Evolutionary conservation across 2,888 invertebrate species (phyloP).

Genomic region (Phengaris arion): DNA sequence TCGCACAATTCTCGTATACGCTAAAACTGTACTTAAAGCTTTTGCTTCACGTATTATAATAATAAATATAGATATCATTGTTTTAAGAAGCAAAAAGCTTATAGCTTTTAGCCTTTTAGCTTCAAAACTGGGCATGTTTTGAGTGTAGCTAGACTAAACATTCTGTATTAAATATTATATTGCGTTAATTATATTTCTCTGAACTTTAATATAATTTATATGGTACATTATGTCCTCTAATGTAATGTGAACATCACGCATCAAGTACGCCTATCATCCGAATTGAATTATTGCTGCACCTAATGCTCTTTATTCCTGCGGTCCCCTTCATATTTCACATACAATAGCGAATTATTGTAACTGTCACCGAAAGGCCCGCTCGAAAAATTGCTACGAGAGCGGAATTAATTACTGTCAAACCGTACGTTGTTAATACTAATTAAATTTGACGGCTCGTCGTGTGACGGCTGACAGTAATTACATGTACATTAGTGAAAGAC

Average conservation of each 20-base stretch:
- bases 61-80: no score
- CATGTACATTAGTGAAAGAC: background rate
- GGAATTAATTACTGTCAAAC: slow-evolving; percentile 23
- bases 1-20: no score
- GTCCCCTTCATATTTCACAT: slow-evolving; percentile 18
- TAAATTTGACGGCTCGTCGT: slow-evolving; percentile 3
- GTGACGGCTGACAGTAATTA: slow-evolving; percentile 22
- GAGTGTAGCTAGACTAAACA: no score
- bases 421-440: slow-evolving; percentile 25
- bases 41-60: no score
- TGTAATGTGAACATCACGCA: slow-evolving; percentile 6
- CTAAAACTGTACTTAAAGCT: no score
- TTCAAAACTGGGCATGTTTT: no score
- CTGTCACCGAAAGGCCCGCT: slow-evolving; percentile 25
- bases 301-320: slow-evolving; percentile 16
- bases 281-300: background rate
- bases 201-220: no score
- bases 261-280: background rate
- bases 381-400: slow-evolving; percentile 26
- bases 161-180: no score
- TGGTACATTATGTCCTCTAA: background rate
- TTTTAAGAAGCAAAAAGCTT: no score
- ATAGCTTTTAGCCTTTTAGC: no score
- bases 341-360: slow-evolving; percentile 20
- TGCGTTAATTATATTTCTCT: no score